These are phyloP conservation scores for Calephelis virginiensis DNA, from an alignment of 1,140 invertebrate species.

Conservation along the genomic window DNA sequence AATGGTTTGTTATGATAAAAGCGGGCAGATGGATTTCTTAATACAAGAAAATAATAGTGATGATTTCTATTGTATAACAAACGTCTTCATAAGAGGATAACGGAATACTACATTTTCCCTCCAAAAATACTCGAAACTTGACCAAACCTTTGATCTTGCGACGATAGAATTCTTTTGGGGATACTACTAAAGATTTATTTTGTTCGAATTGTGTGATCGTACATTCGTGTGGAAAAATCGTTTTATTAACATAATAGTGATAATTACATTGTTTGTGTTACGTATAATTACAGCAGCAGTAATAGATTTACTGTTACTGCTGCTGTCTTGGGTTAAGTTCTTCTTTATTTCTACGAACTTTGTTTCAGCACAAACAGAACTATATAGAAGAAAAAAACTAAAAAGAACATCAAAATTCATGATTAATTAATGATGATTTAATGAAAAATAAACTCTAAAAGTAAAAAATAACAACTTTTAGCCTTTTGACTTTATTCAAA, in stretches of 20 bases:
- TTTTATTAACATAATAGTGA: not conserved
- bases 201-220: constrained; percentile 32
- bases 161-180: constrained; percentile 44
- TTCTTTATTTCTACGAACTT: too few relatives aligned
- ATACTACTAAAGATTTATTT: constrained; percentile 51
- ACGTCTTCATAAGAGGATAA: not conserved
- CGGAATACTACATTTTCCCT: constrained; percentile 12
- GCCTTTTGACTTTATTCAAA: too few relatives aligned
- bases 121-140: constrained; percentile 16
- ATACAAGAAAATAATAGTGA: not conserved
- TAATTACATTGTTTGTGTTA: too few relatives aligned
- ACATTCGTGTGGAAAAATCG: constrained; percentile 26
- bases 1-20: not conserved
- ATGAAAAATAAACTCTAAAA: too few relatives aligned
- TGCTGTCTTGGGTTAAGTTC: too few relatives aligned
- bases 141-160: constrained; percentile 27
- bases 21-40: not conserved
- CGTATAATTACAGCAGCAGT: too few relatives aligned
- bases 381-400: too few relatives aligned
- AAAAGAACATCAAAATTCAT: too few relatives aligned
- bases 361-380: too few relatives aligned
- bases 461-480: too few relatives aligned
- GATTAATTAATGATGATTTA: too few relatives aligned
- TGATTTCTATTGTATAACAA: not conserved
- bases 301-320: too few relatives aligned